Percentiles rank a stretch among this genome's conserved stretches.
Evolutionary conservation across 2,113 vertebrate species (phyloP).

Genomic region (Clarias magur): DNA sequence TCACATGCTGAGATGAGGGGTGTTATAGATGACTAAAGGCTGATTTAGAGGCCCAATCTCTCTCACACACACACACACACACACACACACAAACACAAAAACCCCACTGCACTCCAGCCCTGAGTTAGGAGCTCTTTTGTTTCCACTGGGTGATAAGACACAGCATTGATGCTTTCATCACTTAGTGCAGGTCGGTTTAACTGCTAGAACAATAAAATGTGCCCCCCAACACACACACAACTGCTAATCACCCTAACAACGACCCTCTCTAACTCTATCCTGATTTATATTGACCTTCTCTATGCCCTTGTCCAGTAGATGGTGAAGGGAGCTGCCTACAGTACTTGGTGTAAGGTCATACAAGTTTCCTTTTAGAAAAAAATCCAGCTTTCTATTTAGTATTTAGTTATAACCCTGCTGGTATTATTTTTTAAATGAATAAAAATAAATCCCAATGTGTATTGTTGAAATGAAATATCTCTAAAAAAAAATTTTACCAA

Average conservation of each 20-base stretch:
- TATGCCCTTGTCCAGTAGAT: neutral
- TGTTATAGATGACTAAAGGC: constrained; percentile 30
- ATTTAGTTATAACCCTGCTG: neutral
- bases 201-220: constrained; percentile 14
- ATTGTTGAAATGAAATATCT: neutral
- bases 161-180: constrained; percentile 20
- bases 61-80: neutral
- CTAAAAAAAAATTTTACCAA: too few relatives aligned
- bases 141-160: constrained; percentile 32
- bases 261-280: neutral
- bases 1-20: constrained; percentile 28
- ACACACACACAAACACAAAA: constrained; percentile 16
- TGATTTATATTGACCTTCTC: neutral
- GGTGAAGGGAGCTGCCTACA: neutral
- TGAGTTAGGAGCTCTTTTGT: constrained; percentile 37
- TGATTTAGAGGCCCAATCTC: constrained; percentile 48
- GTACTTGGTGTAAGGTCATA: neutral
- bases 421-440: neutral
- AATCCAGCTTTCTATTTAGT: neutral
- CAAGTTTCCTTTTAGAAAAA: neutral
- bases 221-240: neutral
- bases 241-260: neutral
- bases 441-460: neutral
- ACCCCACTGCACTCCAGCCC: neutral
- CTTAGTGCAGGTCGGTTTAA: neutral